Percentiles rank a stretch among this genome's conserved stretches.
These are phyloP conservation scores for Drosophila quadrilineata DNA, from an alignment of 1,140 invertebrate species.

Conservation along the genomic window DNA sequence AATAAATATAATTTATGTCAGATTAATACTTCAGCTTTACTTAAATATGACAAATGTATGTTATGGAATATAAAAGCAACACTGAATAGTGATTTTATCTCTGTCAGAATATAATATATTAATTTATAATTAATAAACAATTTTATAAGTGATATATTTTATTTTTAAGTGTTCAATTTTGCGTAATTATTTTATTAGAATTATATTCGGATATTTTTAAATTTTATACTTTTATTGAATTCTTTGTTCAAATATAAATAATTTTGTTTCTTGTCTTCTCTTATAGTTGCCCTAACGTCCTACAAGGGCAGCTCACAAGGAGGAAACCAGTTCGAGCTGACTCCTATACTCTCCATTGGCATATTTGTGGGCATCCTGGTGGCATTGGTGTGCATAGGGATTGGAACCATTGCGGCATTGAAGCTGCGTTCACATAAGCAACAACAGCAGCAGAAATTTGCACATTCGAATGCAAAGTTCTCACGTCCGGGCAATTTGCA, in stretches of 20 bases:
- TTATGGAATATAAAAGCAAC: too few relatives aligned
- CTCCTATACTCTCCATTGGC: conserved; percentile 86
- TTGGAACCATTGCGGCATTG: conserved; percentile 87
- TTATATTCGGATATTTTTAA: too few relatives aligned
- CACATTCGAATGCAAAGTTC: conserved; percentile 80
- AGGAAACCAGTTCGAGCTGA: conserved; percentile 85
- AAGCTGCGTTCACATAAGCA: conserved; percentile 85
- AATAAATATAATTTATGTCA: conserved; percentile 21
- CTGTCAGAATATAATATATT: too few relatives aligned
- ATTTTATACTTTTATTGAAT: not conserved
- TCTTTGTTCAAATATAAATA: not conserved
- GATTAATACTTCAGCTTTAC: too few relatives aligned
- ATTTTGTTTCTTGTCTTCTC: not conserved
- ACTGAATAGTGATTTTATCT: too few relatives aligned
- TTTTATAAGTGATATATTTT: too few relatives aligned
- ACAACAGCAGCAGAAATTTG: conserved; percentile 76
- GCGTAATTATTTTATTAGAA: too few relatives aligned
- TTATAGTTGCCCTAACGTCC: conserved; percentile 71
- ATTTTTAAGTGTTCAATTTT: too few relatives aligned
- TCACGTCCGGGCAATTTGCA: conserved; percentile 85
- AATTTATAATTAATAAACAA: too few relatives aligned
- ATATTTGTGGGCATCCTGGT: conserved; percentile 88
- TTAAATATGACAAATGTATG: too few relatives aligned
- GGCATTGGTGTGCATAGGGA: conserved; percentile 86
- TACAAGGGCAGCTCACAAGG: conserved; percentile 83